Base-by-base conservation (phyloP, 2,888 invertebrate genomes). In the Rhopalosiphum nymphaeae region DNA sequence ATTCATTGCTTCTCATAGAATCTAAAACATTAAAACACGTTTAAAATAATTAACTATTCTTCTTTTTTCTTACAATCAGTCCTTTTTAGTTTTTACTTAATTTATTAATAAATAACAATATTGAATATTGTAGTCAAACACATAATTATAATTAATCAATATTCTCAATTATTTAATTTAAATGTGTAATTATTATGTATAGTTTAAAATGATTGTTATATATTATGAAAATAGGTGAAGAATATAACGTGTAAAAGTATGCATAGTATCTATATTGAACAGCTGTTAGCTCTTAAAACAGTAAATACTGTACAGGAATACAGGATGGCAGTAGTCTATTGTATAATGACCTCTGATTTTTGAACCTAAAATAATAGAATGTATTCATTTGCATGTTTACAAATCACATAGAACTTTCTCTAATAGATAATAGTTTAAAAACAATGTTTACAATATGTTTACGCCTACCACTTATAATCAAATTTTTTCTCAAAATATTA, bases 401-500 rank as follows among this genome's bases (percentile, higher is more conserved):
- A 53, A 5, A 53, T 84, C 84, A 25, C 25, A 87, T 87, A 87
- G 21, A 53, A 89, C 89, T 89, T 89, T 89, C 89, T 89, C 89
- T 44, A 53, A 57, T 89, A 57, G 42, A 57, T 42, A 89, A 89
- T 42, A 56, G 16, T 13, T 42, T 29, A 56, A 56, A 42, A 7
- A 36, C 36, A 21, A 42, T 78, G 36, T 78, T 78, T 78, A 9
- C 25, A 16, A 36, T 78, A 67, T 78, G 36, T 21, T 21, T 7
- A 46, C 44, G 16, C 67, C 16, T 2, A n/a, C 16, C n/a, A 67
- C 67, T 67, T n/a, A n/a, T 5, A n/a, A 16, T 36, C n/a, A 16
- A 67, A 5, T 67, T n/a, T 67, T 25, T 67, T n/a, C 67, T 36
- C 3, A n/a, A n/a, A 61, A 29, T 67, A 67, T 67, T 67, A 16